These are phyloP conservation scores for Mastigias papua DNA, from an alignment of 30 jellyfish, hydroid and myxozoan species.

Conservation along the genomic window DNA sequence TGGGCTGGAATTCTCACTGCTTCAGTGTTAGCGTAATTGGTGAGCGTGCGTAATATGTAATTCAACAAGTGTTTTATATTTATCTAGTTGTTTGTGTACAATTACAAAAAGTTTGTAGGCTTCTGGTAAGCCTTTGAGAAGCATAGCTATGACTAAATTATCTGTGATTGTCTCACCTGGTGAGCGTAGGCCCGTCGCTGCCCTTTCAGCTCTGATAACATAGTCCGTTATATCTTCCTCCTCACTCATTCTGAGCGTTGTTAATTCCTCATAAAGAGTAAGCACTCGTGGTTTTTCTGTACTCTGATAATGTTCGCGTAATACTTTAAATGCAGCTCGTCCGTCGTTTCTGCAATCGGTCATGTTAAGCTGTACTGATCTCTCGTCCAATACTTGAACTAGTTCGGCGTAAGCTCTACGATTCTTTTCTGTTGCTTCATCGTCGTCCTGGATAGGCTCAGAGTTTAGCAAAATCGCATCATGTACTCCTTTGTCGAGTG, in stretches of 20 bases:
- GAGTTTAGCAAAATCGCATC: too few relatives aligned
- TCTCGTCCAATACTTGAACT: conserved; percentile 14
- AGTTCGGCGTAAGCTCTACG: too few relatives aligned
- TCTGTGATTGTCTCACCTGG: not conserved
- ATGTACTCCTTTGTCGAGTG: too few relatives aligned
- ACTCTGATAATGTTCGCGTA: conserved; percentile 11
- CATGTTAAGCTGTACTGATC: conserved; percentile 12
- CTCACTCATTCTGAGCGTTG: not conserved
- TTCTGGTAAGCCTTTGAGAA: conserved; percentile 22
- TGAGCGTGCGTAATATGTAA: too few relatives aligned
- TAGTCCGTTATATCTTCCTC: not conserved
- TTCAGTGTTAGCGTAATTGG: too few relatives aligned
- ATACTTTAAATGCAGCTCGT: conserved; percentile 12
- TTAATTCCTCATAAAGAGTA: conserved; percentile 1
- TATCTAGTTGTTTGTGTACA: too few relatives aligned
- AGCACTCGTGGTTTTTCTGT: conserved; percentile 30
- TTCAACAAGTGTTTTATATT: too few relatives aligned
- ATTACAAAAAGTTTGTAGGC: conserved; percentile 69
- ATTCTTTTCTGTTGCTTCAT: too few relatives aligned
- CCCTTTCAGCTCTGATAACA: conserved; percentile 24
- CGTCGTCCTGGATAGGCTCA: too few relatives aligned
- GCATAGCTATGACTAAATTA: conserved; percentile 7
- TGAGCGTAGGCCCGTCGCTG: conserved; percentile 21
- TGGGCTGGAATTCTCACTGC: too few relatives aligned
- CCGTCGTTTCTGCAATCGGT: conserved; percentile 11